These are phyloP conservation scores for Gastrophryne carolinensis DNA, from an alignment of 2,797 vertebrate genomes.

Conservation along the genomic window DNA sequence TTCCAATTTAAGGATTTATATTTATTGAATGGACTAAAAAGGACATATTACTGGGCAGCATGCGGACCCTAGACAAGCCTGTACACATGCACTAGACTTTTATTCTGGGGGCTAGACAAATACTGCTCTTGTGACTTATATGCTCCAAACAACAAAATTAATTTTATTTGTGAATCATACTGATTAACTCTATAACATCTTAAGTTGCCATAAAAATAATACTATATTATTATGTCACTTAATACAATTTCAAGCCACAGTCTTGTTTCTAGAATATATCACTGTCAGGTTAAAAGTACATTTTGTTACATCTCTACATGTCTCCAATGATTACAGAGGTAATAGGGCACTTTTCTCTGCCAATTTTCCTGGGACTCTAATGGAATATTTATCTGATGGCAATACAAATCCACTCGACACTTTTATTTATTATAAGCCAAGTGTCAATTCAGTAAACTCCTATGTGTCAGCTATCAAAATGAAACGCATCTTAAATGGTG, in stretches of 20 bases:
- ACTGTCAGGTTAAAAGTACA: conserved; percentile 9
- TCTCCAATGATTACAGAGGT: conserved; percentile 34
- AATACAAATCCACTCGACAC: conserved; percentile 40
- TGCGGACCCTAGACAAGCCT: no score
- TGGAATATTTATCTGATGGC: conserved; percentile 48
- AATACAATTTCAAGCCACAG: not conserved
- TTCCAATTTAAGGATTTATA: no score
- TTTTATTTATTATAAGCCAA: conserved; percentile 38
- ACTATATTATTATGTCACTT: not conserved
- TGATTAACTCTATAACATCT: no score
- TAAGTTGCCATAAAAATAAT: no score
- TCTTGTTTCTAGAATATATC: not conserved
- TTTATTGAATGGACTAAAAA: no score
- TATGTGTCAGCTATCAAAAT: conserved; percentile 26
- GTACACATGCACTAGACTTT: no score
- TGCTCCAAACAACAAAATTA: no score
- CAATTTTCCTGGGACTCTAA: conserved; percentile 36
- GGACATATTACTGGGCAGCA: no score
- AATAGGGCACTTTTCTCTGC: conserved; percentile 36
- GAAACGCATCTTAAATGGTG: conserved; percentile 32
- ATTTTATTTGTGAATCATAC: no score
- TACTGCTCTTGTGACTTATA: no score
- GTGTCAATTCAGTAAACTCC: conserved; percentile 33
- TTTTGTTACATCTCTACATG: conserved; percentile 17
- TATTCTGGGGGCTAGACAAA: no score